phyloP scores from a whole-genome alignment of 2,888 invertebrate genomes.

The Ophioninae sp. region DNA sequence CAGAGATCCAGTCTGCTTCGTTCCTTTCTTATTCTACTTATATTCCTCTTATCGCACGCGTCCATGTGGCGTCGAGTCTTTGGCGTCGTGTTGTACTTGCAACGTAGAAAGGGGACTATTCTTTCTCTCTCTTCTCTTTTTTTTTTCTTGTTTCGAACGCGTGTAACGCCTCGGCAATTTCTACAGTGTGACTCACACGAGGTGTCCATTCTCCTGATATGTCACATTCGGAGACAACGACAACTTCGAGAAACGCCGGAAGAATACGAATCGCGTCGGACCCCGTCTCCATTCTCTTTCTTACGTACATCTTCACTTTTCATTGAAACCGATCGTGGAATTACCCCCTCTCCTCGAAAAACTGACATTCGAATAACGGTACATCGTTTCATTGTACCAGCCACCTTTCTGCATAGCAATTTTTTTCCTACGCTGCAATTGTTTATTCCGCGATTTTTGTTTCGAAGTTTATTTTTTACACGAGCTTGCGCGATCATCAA shows the following conservation, averaged over 20 bases:
- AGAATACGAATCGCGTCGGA: constrained; percentile 59
- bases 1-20: constrained; percentile 43
- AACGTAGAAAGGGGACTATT: constrained; percentile 60
- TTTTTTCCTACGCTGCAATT: constrained; percentile 17
- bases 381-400: constrained; percentile 47
- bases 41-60: constrained; percentile 57
- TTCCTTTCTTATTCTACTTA: constrained; percentile 56
- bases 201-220: constrained; percentile 31
- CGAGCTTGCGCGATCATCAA: constrained; percentile 1
- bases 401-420: constrained; percentile 24
- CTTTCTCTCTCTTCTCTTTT: constrained; percentile 38
- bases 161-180: constrained; percentile 56
- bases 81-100: constrained; percentile 31
- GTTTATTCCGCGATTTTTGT: constrained; percentile 7
- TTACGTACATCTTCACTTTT: constrained; percentile 42
- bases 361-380: constrained; percentile 52
- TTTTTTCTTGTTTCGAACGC: constrained; percentile 45
- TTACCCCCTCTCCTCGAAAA: constrained; percentile 25
- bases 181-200: constrained; percentile 57
- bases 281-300: constrained; percentile 29
- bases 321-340: constrained; percentile 54
- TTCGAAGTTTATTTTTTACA: constrained; percentile 11
- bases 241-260: constrained; percentile 46
- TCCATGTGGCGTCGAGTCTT: constrained; percentile 46
- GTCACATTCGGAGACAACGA: constrained; percentile 48